Base-by-base conservation (phyloP, 2,888 invertebrate species). In the Scaptomyza reducta region DNA sequence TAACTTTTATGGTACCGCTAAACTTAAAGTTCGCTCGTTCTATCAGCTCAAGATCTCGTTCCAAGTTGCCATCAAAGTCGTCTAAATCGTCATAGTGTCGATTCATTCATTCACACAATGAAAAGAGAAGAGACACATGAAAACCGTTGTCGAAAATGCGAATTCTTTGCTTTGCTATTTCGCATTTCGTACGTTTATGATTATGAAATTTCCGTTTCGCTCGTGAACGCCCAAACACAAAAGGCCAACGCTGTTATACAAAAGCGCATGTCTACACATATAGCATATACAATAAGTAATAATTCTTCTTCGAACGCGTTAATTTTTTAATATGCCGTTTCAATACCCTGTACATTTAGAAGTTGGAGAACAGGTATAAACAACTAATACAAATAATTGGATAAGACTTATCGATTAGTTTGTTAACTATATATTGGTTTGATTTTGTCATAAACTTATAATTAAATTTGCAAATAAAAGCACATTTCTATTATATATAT, bases 191-290 rank as follows among this genome's bases (percentile, higher is more conserved):
- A 57, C 66, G 55, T 69, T 77, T 82, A 66, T 77, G 82, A 83
- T 84, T 84, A 84, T 79, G 83, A 84, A 84, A 84, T 85, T 79
- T 87, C 73, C 82, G 87, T 81, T 81, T 65, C 63, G 69, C 71
- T 77, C 75, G 60, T 70, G 76, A 73, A 70, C 46, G 64, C 54
- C 58, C 41, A 65, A 61, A 65, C 51, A 63, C 68, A 64, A 72
- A 68, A 73, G 65, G 59, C 66, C 69, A 62, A 69, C 64, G 70
- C 66, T 70, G 50, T 77, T 70, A 69, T 71, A 59, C 64, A 73
- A 79, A 73, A 68, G 72, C 70, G 64, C 71, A 72, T 68, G 67
- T 64, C 75, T 54, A 67, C 50, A 60, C 69, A 70, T 31, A 60
- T 38, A 41, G 33, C 49, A 56, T 58, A 45, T 40, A 65, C 46